Percentiles rank a stretch among this genome's conserved stretches.
phyloP scores from a whole-genome alignment of 2,888 invertebrate species.

The Boloria selene region DNA sequence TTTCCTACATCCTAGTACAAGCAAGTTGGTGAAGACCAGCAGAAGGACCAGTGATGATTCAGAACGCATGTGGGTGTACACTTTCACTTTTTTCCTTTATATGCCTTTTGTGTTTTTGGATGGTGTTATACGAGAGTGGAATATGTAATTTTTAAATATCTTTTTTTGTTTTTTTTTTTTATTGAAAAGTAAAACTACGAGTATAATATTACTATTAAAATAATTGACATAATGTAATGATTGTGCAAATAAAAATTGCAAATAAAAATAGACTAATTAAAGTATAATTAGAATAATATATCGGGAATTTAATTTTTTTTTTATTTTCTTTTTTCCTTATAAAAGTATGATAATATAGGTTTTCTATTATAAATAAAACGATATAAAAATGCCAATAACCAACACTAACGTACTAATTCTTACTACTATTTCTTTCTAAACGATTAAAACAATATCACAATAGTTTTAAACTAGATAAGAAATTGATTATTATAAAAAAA shows the following conservation, averaged over 20 bases:
- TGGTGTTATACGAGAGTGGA: conserved; percentile 53
- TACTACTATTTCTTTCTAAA: neutral
- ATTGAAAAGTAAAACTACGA: too few relatives aligned
- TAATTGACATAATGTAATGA: too few relatives aligned
- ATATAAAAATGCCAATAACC: too few relatives aligned
- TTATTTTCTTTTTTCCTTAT: too few relatives aligned
- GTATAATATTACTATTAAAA: too few relatives aligned
- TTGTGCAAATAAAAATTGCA: too few relatives aligned
- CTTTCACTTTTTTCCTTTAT: conserved; percentile 81
- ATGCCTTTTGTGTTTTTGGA: conserved; percentile 79
- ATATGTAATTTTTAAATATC: conserved; percentile 16
- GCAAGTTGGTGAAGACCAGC: neutral
- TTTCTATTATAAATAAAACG: too few relatives aligned
- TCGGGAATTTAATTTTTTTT: too few relatives aligned
- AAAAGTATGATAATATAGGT: too few relatives aligned
- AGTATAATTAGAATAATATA: too few relatives aligned
- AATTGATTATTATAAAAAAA: conserved; percentile 7
- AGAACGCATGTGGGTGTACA: conserved; percentile 47
- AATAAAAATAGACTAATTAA: too few relatives aligned
- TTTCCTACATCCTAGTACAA: neutral
- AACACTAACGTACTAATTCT: too few relatives aligned
- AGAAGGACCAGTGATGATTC: conserved; percentile 41
- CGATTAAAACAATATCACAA: neutral
- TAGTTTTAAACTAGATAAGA: neutral
- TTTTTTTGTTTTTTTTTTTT: neutral